These are phyloP conservation scores for Syritta pipiens DNA, from an alignment of 2,888 invertebrate species.

Conservation along the genomic window DNA sequence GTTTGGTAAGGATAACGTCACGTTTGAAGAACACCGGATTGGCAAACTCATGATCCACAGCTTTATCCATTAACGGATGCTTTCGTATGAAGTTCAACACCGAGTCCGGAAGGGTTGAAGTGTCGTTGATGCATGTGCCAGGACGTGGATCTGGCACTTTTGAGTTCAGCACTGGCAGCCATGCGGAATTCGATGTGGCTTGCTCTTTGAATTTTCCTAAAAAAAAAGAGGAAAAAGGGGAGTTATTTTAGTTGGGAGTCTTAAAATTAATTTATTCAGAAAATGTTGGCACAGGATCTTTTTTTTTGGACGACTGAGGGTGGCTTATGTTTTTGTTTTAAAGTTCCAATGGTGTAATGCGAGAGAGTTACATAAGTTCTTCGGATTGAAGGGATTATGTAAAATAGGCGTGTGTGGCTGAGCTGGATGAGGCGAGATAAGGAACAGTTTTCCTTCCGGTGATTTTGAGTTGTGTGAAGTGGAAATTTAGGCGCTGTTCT, in stretches of 20 bases:
- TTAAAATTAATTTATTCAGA: constrained; percentile 55
- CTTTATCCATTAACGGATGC: constrained; percentile 98
- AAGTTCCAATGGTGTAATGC: constrained; percentile 10
- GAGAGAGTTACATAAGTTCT: constrained; percentile 17
- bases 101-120: constrained; percentile 92
- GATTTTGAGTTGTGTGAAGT: too few relatives aligned
- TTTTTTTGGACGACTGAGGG: neutral
- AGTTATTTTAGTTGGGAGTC: too few relatives aligned
- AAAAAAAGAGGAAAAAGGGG: constrained; percentile 51
- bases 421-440: too few relatives aligned
- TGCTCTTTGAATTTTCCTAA: constrained; percentile 92
- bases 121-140: constrained; percentile 96
- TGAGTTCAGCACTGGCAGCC: constrained; percentile 95
- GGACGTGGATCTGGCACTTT: constrained; percentile 96
- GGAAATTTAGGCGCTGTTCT: too few relatives aligned
- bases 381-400: too few relatives aligned
- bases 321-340: neutral
- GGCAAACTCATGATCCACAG: constrained; percentile 95
- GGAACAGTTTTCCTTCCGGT: too few relatives aligned
- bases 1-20: constrained; percentile 92
- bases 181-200: constrained; percentile 93
- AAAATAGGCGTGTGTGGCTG: too few relatives aligned
- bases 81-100: constrained; percentile 98
- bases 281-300: constrained; percentile 38
- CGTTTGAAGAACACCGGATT: constrained; percentile 96